Base-by-base conservation (phyloP, 2,888 invertebrate genomes). In the Cephus sareptanus region DNA sequence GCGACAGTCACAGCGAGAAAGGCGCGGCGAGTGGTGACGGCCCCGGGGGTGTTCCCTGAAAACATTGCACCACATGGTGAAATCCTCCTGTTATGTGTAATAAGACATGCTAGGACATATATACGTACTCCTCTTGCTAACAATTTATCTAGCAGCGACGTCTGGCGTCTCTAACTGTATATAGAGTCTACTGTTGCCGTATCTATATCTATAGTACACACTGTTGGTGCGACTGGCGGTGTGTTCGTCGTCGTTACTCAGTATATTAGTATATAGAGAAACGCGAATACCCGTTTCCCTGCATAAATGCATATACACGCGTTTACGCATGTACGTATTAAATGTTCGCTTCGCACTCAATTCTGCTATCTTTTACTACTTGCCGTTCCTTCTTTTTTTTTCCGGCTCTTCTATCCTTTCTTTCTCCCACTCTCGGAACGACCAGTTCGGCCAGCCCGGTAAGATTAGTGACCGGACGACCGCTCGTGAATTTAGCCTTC, bases 41-140 rank as follows among this genome's bases (percentile, higher is more conserved):
- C 23, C 9, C 1, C 23, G 23, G 15, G 23, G 15, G 56, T 56
- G 79, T 77, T 81, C 80, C 79, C 81, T 83, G 82, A 83, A 81
- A 79, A 76, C 80, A 83, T 87, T 86, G 85, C 89, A 82, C 85
- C 84, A 87, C 81, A 81, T 85, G 86, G 83, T 82, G 88, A 87
- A 88, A 87, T 87, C 84, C 81, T 56, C 9, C 23, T 56, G 9
- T 56, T 56, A 56, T 56, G 23, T 56, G 35, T 35, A 35, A 56
- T 23, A 23, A 23, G 9, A 9, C 23, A 9, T 23, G 23, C 9
- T 6, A 23, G 35, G 13, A 56, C 23, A 56, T 23, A 23, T 23
- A 56, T 23, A 56, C 23, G 9, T 9, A 23, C 2, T 23, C 23
- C 15, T 40, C 40, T 15, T 40, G 40, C 40, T 40, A 15, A 40